phyloP scores from a whole-genome alignment of 2,797 vertebrate genomes.

The Hypotaenidia okinawae region DNA sequence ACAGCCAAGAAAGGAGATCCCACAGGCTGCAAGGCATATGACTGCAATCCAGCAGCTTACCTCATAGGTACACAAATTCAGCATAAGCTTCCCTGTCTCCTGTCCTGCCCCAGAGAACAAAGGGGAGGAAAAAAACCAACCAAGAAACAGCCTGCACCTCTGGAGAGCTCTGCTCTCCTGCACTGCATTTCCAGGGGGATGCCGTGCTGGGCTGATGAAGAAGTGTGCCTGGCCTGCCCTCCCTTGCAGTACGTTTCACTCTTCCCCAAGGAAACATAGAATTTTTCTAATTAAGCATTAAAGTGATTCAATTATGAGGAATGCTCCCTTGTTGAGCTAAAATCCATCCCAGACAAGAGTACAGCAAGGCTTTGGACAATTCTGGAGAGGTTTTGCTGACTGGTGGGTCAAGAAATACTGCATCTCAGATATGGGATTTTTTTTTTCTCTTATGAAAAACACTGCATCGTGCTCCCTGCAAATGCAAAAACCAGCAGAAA shows the following conservation, averaged over 20 bases:
- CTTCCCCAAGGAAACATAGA: conserved; percentile 36
- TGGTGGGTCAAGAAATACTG: neutral
- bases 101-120: neutral
- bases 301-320: conserved; percentile 64
- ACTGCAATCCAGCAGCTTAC: neutral
- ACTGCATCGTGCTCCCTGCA: neutral
- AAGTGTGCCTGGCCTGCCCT: neutral
- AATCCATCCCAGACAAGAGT: neutral
- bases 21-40: fast-evolving
- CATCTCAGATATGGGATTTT: neutral
- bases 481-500: neutral
- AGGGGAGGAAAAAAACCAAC: neutral
- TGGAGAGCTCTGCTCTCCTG: neutral
- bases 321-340: conserved; percentile 19
- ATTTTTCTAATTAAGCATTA: conserved; percentile 65
- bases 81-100: neutral
- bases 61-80: neutral
- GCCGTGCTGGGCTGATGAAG: neutral
- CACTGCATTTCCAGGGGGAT: neutral
- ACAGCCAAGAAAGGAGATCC: neutral
- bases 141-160: neutral
- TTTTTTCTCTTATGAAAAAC: neutral
- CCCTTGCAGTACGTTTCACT: neutral
- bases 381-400: neutral
- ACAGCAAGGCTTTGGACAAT: conserved; percentile 1